Base-by-base conservation (phyloP, 2,888 invertebrate genomes). In the Hydraecia micacea region DNA sequence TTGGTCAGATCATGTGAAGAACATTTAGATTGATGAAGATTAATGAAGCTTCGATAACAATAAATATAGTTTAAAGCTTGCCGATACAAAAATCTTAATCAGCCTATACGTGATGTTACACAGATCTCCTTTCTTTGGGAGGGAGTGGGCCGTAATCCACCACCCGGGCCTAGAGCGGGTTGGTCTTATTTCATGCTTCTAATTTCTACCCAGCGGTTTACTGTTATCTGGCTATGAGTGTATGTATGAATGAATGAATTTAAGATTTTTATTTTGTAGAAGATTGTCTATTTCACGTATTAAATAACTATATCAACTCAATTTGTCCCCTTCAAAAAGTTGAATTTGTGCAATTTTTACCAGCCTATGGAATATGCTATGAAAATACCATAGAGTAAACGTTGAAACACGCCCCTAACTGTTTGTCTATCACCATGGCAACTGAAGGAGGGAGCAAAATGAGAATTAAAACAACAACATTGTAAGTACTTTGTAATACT, bases 351-450 rank as follows among this genome's bases (percentile, higher is more conserved):
- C 36, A 25, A 55, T 62, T 36, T 46, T 46, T 74, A 67, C 25
- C 8, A 52, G 21, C n/a, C n/a, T 46, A 55, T 25, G 4, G 21
- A 67, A 66, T 39, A 52, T 15, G n/a, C 11, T 25, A 52, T 42
- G 32, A 15, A 63, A 55, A 63, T n/a, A 39, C 58, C 28, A 46
- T 55, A 32, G 6, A 28, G 36, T 58, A 11, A 11, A 55, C 25
- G 32, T 79, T 63, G 39, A 80, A 79, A 80, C 55, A 52, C 73
- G 39, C 62, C 62, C 72, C 80, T 66, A n/a, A 32, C 58, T 72
- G 84, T 71, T 81, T 71, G 81, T 72, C 55, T 84, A 68, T 84
- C 32, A 52, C 84, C 72, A 79, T 72, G 62, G 72, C 62, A 63
- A 84, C 79, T 25, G 32, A 62, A 46, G 9, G 32, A 72, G 46